Evolutionary conservation across 2,797 vertebrate species (phyloP), one percentile per base, ranked within the genome.

Genomic region (Schizopygopsis pylzovi): DNA sequence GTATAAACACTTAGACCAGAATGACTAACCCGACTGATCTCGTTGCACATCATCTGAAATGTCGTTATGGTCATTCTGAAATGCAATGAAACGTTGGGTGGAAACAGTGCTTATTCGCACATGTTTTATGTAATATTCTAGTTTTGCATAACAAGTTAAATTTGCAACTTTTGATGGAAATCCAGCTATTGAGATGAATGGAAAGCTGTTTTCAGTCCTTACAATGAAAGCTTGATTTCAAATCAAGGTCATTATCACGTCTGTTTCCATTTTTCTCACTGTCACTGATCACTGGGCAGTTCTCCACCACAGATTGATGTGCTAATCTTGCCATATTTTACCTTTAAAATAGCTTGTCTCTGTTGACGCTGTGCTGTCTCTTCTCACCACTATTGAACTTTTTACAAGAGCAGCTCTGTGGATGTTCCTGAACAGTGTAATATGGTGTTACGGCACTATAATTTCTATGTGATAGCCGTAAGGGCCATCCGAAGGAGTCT

Each of bases 271-370:
- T 61, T 63, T 45, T 41, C 59, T 78, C 33, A 59, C 75, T 39
- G 52, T 43, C 54, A 43, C 77, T 20, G 56, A 59, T 78, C 77
- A 63, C 75, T 63, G 56, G 80, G 37, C 67, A 25, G 37, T 20
- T 43, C 37, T 82, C 52, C 70, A 75, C 25, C 16, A 73, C 39
- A 71, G 80, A n/a, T 71, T 37, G 70, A 61, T n/a, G 56, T 37
- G 43, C 81, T 47, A 61, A 73, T 73, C 11, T 4, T 45, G 37
- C 10, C 39, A 75, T n/a, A 83, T 75, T 63, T 75, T 63, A 61
- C 56, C 59, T 75, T 45, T 61, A 41, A 79, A 47, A 59, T n/a
- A 45, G 81, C 56, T 12, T 82, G 2, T 33, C 25, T 75, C 56
- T 25, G n/a, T 43, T 41, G 39, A 67, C 1, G 3, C 61, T 25